Evolutionary conservation across 2,113 vertebrate species (phyloP), one percentile per base, ranked within the genome.

Genomic region (Anguilla japonica): DNA sequence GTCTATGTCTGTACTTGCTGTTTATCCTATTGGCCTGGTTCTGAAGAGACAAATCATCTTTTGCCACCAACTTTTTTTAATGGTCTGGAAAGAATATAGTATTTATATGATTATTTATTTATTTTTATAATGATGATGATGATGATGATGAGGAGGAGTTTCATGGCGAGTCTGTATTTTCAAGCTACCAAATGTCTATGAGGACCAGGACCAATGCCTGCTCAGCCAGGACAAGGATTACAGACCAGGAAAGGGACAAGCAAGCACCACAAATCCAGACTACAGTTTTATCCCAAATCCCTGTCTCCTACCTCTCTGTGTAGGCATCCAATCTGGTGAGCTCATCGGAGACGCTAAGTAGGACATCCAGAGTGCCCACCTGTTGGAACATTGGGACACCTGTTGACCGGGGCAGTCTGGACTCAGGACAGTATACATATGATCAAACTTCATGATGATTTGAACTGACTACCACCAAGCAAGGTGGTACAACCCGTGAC

Each of bases 291-390:
- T 89, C 87, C 84, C 82, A 88, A 88, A 89, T 41, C 86, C 88
- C 84, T 90, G 90, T 89, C 63, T 84, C 75, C 96, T 96, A 99
- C 98, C 97, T 96, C 95, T 99, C 98, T 92, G 97, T 95, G 92
- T 96, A 95, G 86, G 89, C 92, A 95, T 99, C 98, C 0, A 99
- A 96, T 93, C 95, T 97, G 91, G 95, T 96, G 92, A 99, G 94
- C 87, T 98, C 97, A 90, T 99, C 98, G 57, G 98, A 98, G 87
- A 98, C 95, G 85, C 95, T 94, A 86, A 99, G 95, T 50, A 99
- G 95, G 86, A 96, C 95, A 93, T 99, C 98, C 94, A 99, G 93
- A 83, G 97, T 97, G 88, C 98, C 98, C 93, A 99, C 97, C 95
- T 96, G 91, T 67, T 83, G 75, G 57, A 85, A 57, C 16, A 46